These are phyloP conservation scores for Ornithoptera alexandrae DNA, from an alignment of 2,888 invertebrate species.

Conservation along the genomic window DNA sequence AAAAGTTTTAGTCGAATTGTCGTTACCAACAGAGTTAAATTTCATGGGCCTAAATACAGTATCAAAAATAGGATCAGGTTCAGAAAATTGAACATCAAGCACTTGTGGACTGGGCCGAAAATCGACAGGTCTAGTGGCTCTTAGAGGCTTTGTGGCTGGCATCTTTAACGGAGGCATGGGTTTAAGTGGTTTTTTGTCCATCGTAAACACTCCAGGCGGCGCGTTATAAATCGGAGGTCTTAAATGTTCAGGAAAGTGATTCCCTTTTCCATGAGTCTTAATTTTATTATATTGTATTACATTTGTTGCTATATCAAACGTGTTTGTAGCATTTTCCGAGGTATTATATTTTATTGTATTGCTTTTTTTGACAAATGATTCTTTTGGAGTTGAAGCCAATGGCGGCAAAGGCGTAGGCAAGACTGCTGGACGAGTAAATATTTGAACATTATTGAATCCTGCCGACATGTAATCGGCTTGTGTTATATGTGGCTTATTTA, in stretches of 20 bases:
- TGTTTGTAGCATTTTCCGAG: constrained; percentile 49
- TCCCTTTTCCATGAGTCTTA: constrained; percentile 49
- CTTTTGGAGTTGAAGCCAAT: constrained; percentile 39
- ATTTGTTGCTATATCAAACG: constrained; percentile 47
- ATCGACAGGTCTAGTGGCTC: constrained; percentile 51
- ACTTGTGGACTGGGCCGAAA: constrained; percentile 72
- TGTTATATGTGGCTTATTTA: constrained; percentile 40
- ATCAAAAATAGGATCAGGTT: constrained; percentile 55
- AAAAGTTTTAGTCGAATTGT: constrained; percentile 40
- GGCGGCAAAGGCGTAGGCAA: constrained; percentile 55
- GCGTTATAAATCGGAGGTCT: constrained; percentile 71
- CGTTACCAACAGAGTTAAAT: constrained; percentile 45
- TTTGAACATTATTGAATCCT: constrained; percentile 47
- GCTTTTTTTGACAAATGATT: constrained; percentile 46
- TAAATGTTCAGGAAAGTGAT: constrained; percentile 60
- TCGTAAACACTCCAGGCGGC: constrained; percentile 71
- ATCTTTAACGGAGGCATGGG: constrained; percentile 71
- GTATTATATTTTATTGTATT: constrained; percentile 42
- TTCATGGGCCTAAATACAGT: constrained; percentile 66
- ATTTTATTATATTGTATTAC: constrained; percentile 49
- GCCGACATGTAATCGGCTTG: constrained; percentile 49
- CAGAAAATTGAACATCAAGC: constrained; percentile 56
- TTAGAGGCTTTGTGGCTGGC: constrained; percentile 50
- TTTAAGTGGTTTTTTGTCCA: constrained; percentile 75
- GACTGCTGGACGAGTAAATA: constrained; percentile 59